Percentiles rank a stretch among this genome's conserved stretches.
phyloP scores from a whole-genome alignment of 23 tunicate species.

The Oikopleura vanhoeffeni region DNA sequence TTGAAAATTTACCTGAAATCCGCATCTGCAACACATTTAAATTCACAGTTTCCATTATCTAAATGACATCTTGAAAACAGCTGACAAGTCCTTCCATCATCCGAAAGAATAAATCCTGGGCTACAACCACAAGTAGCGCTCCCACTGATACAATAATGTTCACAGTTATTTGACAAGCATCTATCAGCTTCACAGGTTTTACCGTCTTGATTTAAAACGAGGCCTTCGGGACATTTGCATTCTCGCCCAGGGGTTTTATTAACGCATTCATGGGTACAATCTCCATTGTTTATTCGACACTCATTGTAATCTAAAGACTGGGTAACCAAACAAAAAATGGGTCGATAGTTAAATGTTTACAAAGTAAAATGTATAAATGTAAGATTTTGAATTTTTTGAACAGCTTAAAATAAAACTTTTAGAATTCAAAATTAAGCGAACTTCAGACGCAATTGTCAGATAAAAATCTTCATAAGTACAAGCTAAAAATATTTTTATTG shows the following conservation, averaged over 20 bases:
- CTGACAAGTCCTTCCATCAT: background rate
- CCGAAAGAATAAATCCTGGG: background rate
- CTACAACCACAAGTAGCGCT: background rate
- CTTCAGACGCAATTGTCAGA: no score
- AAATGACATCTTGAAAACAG: slow-evolving; percentile 16
- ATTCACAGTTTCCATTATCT: slow-evolving; percentile 39
- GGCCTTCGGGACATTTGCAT: background rate
- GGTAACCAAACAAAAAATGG: no score
- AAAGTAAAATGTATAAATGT: no score
- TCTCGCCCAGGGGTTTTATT: background rate
- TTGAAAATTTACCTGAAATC: background rate
- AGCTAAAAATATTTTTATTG: no score
- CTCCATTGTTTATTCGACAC: background rate
- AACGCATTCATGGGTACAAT: background rate
- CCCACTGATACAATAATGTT: background rate
- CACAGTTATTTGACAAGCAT: background rate
- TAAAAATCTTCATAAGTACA: no score
- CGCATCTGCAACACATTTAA: slow-evolving; percentile 21
- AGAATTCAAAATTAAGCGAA: no score
- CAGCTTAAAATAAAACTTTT: no score
- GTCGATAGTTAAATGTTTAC: no score
- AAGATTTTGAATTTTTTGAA: no score
- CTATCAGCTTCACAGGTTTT: background rate
- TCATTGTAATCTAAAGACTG: background rate
- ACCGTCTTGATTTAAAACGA: background rate